phyloP scores from a whole-genome alignment of 2,113 vertebrate species.

The Nycticorax nycticorax region DNA sequence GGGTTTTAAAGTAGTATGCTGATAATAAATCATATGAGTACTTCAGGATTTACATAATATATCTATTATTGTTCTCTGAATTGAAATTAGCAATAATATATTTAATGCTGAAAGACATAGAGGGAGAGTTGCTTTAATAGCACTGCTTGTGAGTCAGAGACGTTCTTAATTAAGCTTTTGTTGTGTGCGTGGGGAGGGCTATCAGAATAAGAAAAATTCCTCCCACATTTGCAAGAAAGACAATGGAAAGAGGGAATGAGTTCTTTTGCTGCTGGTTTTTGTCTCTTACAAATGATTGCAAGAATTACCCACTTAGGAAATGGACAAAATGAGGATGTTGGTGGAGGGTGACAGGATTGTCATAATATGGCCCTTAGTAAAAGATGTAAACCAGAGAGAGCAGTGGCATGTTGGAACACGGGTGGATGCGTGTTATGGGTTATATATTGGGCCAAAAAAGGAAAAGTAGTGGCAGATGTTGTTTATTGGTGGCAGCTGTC shows the following conservation, averaged over 20 bases:
- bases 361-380: not conserved
- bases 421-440: not conserved
- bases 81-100: not conserved
- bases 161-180: slow-evolving; percentile 12
- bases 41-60: not conserved
- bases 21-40: not conserved
- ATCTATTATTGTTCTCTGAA: not conserved
- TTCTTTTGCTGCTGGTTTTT: not conserved
- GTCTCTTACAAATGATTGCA: not conserved
- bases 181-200: not conserved
- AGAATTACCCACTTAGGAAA: not conserved
- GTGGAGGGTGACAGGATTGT: not conserved
- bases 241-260: not conserved
- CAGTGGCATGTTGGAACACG: not conserved
- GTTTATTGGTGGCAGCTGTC: not conserved
- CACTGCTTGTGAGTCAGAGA: not conserved
- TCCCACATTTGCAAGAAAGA: not conserved
- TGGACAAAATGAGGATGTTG: not conserved
- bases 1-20: not conserved
- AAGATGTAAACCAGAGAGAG: not conserved
- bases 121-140: not conserved
- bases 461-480: not conserved
- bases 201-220: not conserved
- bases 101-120: not conserved
- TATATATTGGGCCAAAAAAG: not conserved